Percentiles rank a stretch among this genome's conserved stretches.
Conservation (phyloP, 2,797 vertebrate species). For the Notamacropus eugenii region DNA sequence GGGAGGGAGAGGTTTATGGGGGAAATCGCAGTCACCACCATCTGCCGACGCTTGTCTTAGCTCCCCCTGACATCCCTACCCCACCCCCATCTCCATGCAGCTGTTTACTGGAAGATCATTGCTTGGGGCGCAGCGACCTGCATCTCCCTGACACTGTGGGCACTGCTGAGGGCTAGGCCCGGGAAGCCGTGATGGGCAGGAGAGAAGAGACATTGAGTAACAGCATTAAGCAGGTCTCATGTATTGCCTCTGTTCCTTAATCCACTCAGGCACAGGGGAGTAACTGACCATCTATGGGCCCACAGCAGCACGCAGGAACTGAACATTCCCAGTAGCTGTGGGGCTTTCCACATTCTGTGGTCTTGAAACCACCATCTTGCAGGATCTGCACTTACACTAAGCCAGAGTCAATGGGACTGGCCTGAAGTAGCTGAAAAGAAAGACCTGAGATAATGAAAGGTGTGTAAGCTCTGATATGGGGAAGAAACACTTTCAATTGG, state of each 20-base stretch:
- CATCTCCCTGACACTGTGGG: not conserved
- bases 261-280: not conserved
- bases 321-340: not conserved
- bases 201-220: not conserved
- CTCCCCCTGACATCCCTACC: slow-evolving; percentile 53
- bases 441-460: not conserved
- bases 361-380: not conserved
- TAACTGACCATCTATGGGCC: not conserved
- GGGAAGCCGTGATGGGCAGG: not conserved
- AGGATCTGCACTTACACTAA: not conserved
- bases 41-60: slow-evolving; percentile 89
- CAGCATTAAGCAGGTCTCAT: not conserved
- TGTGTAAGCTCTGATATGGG: not conserved
- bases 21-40: slow-evolving; percentile 93
- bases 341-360: not conserved
- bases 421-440: not conserved
- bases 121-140: slow-evolving; percentile 27
- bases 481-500: not conserved
- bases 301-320: not conserved
- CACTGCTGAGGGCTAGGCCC: slow-evolving; percentile 3
- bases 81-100: slow-evolving; percentile 47
- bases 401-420: not conserved
- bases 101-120: slow-evolving; percentile 63
- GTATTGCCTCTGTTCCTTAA: slow-evolving; percentile 18
- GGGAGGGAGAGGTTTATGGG: slow-evolving; percentile 91